A percentile compares a stretch with the other conserved stretches of the same genome.
Conservation (phyloP, 1,140 invertebrate genomes). For the Galleria mellonella region DNA sequence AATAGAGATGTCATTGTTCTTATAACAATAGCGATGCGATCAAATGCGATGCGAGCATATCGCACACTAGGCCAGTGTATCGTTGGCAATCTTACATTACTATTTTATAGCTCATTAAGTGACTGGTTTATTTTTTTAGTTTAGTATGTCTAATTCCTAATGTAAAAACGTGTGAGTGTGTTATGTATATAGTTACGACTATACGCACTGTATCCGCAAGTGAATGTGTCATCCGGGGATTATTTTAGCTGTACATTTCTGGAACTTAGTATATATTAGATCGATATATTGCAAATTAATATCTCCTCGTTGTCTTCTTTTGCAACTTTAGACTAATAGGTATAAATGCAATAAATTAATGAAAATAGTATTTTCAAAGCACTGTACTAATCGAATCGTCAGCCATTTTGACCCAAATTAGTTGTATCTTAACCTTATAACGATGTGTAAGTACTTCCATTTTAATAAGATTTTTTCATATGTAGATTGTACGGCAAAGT, state of each 20-base stretch:
- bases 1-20: slow-evolving; percentile 31
- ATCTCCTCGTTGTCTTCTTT: slow-evolving; percentile 50
- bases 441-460: slow-evolving; percentile 68
- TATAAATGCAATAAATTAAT: slow-evolving; percentile 46
- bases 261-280: slow-evolving; percentile 22
- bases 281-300: slow-evolving; percentile 27
- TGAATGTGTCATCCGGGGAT: slow-evolving; percentile 25
- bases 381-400: slow-evolving; percentile 52
- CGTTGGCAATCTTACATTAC: slow-evolving; percentile 64
- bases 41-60: slow-evolving; percentile 11
- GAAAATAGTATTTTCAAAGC: slow-evolving; percentile 50
- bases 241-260: slow-evolving; percentile 31
- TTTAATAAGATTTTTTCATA: slow-evolving; percentile 65
- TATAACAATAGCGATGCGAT: slow-evolving; percentile 22
- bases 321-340: slow-evolving; percentile 51
- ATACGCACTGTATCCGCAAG: slow-evolving; percentile 38
- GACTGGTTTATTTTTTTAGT: slow-evolving; percentile 68
- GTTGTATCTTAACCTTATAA: slow-evolving; percentile 52
- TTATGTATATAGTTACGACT: slow-evolving; percentile 59
- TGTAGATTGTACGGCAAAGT: slow-evolving; percentile 55
- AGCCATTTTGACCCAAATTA: slow-evolving; percentile 66
- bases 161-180: slow-evolving; percentile 70
- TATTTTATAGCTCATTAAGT: slow-evolving; percentile 67
- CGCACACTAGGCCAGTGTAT: slow-evolving; percentile 60
- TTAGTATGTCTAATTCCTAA: slow-evolving; percentile 64